Evolutionary conservation across 2,888 invertebrate genomes (phyloP), one percentile per base, ranked within the genome.

Genomic region (Odiellus spinosus): DNA sequence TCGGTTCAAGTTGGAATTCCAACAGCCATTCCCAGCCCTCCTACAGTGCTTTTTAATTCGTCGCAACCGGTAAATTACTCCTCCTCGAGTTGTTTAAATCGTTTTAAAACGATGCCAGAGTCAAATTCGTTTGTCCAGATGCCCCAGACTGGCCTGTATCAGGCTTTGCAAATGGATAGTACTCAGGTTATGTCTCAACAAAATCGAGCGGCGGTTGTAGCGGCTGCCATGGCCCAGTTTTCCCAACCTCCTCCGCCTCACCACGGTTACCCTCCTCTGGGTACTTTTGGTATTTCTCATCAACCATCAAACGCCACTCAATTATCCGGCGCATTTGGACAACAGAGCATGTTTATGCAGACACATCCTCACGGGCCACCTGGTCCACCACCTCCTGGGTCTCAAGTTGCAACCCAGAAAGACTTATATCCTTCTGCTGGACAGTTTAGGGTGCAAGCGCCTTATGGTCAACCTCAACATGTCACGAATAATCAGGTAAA

Each of bases 391-490:
- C 72, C 75, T 50, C 67, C 68, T 34, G 63, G 66, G 35, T 64
- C 53, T 19, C 56, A 52, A 38, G 51, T 73, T 49, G 67, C 82
- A 14, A 81, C 83, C 26, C 26, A 26, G 8, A 26, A 26, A 26
- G 81, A 81, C 58, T 71, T 81, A 64, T 82, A 80, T 65, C 26
- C 4, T 4, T 48, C 56, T 18, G 75, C 74, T 58, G 74, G 74
- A 12, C 76, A 76, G 59, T 77, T 73, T 56, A 70, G 77, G 47
- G 68, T 76, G 59, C 63, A 59, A 50, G 53, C 58, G 4, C 78
- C 80, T 12, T 82, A 80, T 61, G 81, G 80, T 15, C 83, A 84
- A 63, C 80, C 80, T 44, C 84, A 82, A 59, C 81, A 80, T 61
- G 72, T 83, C 56, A 74, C 76, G 54, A 83, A 76, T 63, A 86